Base-by-base conservation (phyloP, 92 coral and sea anemone species). In the Siderastrea radians region DNA sequence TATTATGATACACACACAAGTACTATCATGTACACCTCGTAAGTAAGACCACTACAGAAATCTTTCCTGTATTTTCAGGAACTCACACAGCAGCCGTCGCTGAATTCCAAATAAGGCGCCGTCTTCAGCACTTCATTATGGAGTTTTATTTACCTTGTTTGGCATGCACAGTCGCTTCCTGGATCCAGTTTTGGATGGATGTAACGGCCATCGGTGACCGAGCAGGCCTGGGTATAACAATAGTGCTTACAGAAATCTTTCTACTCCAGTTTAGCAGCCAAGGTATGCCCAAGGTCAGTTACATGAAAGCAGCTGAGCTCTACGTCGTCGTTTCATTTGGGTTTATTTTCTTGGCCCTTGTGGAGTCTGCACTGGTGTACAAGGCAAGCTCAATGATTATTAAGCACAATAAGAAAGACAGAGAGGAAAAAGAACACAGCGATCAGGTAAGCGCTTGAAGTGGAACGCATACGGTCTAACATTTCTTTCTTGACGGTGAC, bases 171-270 rank as follows among this genome's bases (percentile, higher is more conserved):
- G 46, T 92, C 26, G 90, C 93, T n/a, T 92, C 95, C 7, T 94
- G 97, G 92, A 78, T 94, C 58, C 93, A 94, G 62, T 94, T 94
- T 90, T 94, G 95, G 95, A 92, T 92, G 94, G 92, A 88, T 50
- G 82, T 63, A 10, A 79, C 74, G 45, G 89, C 80, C 66, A 84
- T 92, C 2, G 94, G 92, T 72, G 92, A 83, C 57, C 78, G 94
- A 45, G 46, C 90, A 13, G 76, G 92, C 0, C 86, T 92, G 50
- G 82, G 92, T 5, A 92, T 87, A 58, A 84, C 94, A 15, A 89
- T 95, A n/a, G 80, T 94, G 17, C 74, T 94, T 66, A 90, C 97
- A 13, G 94, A 92, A 73, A 91, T 94, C 51, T 94, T 94, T 74
- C 90, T 94, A 6, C 82, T 93, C 10, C 89, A 93, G 78, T 94